These are phyloP conservation scores for Steatornis caripensis DNA, from an alignment of 2,113 vertebrate genomes.

Conservation along the genomic window DNA sequence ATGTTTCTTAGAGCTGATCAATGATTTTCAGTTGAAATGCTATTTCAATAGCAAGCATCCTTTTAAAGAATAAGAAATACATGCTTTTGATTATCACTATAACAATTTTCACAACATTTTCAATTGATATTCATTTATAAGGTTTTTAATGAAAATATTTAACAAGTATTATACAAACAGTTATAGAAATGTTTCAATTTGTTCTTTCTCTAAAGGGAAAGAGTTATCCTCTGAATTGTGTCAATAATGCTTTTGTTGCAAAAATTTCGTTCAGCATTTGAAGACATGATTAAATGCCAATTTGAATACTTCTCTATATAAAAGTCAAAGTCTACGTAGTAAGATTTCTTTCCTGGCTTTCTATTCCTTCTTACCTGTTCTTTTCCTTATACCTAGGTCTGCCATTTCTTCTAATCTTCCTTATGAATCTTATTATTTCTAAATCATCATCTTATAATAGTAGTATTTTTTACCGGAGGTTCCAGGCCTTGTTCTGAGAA, in stretches of 20 bases:
- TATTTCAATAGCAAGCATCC: neutral
- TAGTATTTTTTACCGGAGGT: neutral
- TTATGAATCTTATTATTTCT: neutral
- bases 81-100: neutral
- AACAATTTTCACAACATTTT: neutral
- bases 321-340: neutral
- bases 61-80: neutral
- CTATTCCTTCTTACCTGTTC: neutral
- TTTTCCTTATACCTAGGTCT: neutral
- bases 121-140: neutral
- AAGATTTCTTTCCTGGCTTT: neutral
- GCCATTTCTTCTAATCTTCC: neutral
- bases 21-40: neutral
- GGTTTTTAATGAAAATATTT: neutral
- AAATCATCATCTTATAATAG: neutral
- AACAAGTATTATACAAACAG: neutral
- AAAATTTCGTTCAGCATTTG: neutral
- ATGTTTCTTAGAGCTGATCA: neutral
- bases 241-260: neutral
- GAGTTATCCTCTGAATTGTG: neutral
- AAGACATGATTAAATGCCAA: neutral
- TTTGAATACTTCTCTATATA: neutral
- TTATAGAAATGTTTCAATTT: neutral
- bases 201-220: neutral
- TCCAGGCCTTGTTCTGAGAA: neutral